Evolutionary conservation across 2,113 vertebrate species (phyloP).

Genomic region (Ursus arctos): DNA sequence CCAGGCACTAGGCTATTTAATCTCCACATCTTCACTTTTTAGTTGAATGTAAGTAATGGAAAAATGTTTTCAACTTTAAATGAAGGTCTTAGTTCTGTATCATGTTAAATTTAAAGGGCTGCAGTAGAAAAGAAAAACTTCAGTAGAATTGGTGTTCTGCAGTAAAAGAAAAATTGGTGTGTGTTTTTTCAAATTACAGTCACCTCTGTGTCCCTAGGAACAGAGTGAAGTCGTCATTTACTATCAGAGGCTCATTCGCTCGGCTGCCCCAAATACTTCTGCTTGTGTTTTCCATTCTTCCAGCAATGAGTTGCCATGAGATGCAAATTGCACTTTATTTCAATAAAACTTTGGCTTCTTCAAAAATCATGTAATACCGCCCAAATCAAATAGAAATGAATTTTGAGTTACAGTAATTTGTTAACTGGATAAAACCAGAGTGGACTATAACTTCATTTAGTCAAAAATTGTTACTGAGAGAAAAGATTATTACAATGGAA

Average conservation of each 20-base stretch:
- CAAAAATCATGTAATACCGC: background rate
- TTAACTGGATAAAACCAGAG: background rate
- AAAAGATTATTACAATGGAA: background rate
- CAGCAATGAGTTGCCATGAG: background rate
- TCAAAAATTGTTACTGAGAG: background rate
- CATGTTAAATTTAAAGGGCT: background rate
- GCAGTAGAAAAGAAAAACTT: background rate
- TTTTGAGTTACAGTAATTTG: background rate
- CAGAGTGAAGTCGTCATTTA: slow-evolving; percentile 16
- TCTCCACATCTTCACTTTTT: background rate
- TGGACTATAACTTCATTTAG: background rate
- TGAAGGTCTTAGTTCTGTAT: background rate
- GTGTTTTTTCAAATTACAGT: slow-evolving; percentile 2
- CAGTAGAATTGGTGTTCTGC: background rate
- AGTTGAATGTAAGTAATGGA: background rate
- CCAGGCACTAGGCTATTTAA: background rate
- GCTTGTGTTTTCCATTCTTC: background rate
- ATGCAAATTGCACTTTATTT: background rate
- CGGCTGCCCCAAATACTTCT: background rate
- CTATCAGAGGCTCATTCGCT: background rate
- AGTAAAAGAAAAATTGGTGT: background rate
- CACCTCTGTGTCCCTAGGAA: background rate
- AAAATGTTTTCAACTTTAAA: background rate
- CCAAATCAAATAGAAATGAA: slow-evolving; percentile 14
- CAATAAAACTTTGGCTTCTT: background rate